Evolutionary conservation across 2,888 invertebrate genomes (phyloP), one percentile per base, ranked within the genome.

Genomic region (Epirrhoe alternata): DNA sequence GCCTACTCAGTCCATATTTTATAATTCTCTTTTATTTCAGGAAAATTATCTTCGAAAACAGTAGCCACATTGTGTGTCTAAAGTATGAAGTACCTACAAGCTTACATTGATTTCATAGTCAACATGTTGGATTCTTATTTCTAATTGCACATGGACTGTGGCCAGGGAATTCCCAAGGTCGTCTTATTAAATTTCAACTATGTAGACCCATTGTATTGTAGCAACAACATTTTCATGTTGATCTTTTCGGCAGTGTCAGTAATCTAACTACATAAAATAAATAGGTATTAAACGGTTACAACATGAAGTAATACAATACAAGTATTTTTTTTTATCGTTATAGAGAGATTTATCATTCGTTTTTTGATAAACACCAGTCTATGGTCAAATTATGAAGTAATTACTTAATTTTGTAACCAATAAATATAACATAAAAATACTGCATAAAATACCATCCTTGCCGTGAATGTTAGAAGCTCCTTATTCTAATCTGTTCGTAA

Each of bases 391-490:
- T n/a, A n/a, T n/a, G n/a, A n/a, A n/a, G 12, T 16, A n/a, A 7
- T 17, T 51, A 53, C 35, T 67, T 56, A 55, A 63, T 38, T 60
- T 60, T 53, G 38, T 47, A 63, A 59, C 55, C 50, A 59, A 33
- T 57, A 16, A 53, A 33, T 14, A 45, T 5, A 50, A 57, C 14
- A 24, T 24, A 49, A 33, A 52, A 62, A 62, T 71, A 72, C 50
- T 65, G 68, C 50, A 72, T 70, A 70, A 74, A 71, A 74, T 77
- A 75, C 74, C 77, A 79, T 82, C 81, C 82, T 81, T 79, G 77
- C 74, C 67, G 80, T 81, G 77, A 68, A 66, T 76, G 85, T 88
- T 89, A 89, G 82, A 88, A 89, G 87, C 86, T 82, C 79, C 68
- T 76, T 77, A 73, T 74, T 66, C 71, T 73, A 77, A 82, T 79